A percentile compares a stretch with the other conserved stretches of the same genome.
Evolutionary conservation across 2,797 vertebrate genomes (phyloP).

Genomic region (Alca torda): DNA sequence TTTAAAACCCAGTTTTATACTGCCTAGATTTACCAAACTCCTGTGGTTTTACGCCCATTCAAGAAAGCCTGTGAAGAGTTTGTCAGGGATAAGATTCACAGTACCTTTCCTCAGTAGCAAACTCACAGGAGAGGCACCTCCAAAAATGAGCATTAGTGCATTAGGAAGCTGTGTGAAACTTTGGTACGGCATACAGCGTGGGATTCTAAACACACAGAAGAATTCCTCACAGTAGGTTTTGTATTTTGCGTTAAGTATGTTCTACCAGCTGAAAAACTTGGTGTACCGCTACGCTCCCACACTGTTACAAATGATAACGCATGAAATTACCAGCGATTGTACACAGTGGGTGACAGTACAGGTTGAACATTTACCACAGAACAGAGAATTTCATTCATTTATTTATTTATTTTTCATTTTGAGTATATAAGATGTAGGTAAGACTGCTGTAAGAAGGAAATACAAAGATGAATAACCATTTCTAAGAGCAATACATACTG

Average conservation of each 20-base stretch:
- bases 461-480: not conserved
- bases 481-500: not conserved
- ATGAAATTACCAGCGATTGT: slow-evolving; percentile 21
- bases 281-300: not conserved
- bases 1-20: not conserved
- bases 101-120: not conserved
- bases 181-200: not conserved
- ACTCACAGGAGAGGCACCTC: not conserved
- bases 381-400: not conserved
- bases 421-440: not conserved
- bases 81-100: not conserved
- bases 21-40: not conserved
- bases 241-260: not conserved
- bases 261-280: not conserved
- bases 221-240: not conserved
- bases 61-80: not conserved
- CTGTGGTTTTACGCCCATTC: not conserved
- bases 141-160: not conserved
- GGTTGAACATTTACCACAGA: not conserved
- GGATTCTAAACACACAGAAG: not conserved
- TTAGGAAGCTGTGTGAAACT: not conserved
- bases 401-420: not conserved
- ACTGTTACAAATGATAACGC: slow-evolving; percentile 5
- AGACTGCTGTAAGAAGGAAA: not conserved
- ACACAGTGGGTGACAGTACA: not conserved